These are phyloP conservation scores for Lates japonicus DNA, from an alignment of 2,797 vertebrate genomes.

Conservation along the genomic window DNA sequence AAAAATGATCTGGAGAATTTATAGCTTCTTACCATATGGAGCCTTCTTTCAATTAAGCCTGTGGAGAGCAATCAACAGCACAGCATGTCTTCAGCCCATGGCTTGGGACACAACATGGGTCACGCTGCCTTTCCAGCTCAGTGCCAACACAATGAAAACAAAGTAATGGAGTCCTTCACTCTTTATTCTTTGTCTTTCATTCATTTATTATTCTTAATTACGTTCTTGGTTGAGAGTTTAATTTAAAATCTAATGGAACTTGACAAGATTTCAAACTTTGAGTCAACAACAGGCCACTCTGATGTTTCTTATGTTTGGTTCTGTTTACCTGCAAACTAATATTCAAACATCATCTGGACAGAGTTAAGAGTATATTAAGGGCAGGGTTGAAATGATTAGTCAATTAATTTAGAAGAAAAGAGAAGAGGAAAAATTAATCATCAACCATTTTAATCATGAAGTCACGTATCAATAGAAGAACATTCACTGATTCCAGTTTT, in stretches of 20 bases:
- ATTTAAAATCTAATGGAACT: background rate
- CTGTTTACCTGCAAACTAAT: background rate
- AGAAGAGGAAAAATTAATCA: background rate
- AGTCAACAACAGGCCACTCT: background rate
- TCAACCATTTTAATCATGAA: background rate
- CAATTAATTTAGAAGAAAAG: background rate
- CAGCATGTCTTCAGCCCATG: conserved; percentile 24
- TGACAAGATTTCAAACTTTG: background rate
- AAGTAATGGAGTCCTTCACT: background rate
- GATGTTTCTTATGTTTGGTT: background rate
- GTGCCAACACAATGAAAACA: background rate
- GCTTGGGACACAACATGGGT: conserved; percentile 26
- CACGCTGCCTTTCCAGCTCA: background rate
- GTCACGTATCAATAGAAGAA: background rate
- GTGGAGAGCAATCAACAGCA: conserved; percentile 48
- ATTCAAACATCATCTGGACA: background rate
- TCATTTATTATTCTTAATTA: background rate
- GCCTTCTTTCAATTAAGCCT: conserved; percentile 56
- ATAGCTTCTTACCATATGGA: conserved; percentile 57
- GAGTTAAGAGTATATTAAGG: background rate
- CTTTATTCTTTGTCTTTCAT: background rate
- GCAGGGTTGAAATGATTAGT: background rate
- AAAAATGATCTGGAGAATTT: conserved; percentile 53
- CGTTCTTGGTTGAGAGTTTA: background rate
- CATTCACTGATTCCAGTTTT: background rate